Evolutionary conservation across 2,888 invertebrate genomes (phyloP), one percentile per base, ranked within the genome.

Genomic region (Alcis repandata): DNA sequence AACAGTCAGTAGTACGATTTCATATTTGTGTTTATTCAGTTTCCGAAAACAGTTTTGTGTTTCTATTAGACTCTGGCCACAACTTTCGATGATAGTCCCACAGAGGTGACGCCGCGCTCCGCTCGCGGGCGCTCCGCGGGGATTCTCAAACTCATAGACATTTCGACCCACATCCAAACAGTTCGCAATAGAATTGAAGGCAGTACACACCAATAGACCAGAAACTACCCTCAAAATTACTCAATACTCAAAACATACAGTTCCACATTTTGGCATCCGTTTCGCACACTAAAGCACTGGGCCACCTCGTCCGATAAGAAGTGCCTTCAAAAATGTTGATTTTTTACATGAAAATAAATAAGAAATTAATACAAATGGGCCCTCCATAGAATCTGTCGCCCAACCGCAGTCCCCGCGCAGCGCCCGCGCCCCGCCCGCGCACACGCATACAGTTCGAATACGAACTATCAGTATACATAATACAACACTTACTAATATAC

Each of bases 251-350:
- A 85, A 68, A 81, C 78, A 78, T 70, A 73, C 77, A 79, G 70
- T 67, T 74, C 74, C 75, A 79, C 77, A 69, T 75, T 84, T 87
- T 77, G 83, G 80, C 74, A 81, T 77, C 76, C 80, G 72, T 76
- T 73, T 73, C 94, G 94, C 94, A 94, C 63, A 70, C 69, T 95
- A 95, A 94, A 93, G 94, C 96, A 96, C 96, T 96, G 97, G 97
- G 97, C 97, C 97, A 96, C 95, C 95, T 96, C 97, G 97, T 97
- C 97, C 97, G 97, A 96, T 96, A 96, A 96, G 95, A 97, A 97
- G 97, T 97, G 97, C 97, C 97, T 97, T 97, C 97, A 96, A 95
- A 91, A 80, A 86, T 95, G 95, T 96, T 96, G 96, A 95, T 96
- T 97, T 97, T 97, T 96, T 76, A 76, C 69, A 56, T 96, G 96